Conservation (phyloP, 2,113 vertebrate genomes). For the Pygoscelis adeliae region DNA sequence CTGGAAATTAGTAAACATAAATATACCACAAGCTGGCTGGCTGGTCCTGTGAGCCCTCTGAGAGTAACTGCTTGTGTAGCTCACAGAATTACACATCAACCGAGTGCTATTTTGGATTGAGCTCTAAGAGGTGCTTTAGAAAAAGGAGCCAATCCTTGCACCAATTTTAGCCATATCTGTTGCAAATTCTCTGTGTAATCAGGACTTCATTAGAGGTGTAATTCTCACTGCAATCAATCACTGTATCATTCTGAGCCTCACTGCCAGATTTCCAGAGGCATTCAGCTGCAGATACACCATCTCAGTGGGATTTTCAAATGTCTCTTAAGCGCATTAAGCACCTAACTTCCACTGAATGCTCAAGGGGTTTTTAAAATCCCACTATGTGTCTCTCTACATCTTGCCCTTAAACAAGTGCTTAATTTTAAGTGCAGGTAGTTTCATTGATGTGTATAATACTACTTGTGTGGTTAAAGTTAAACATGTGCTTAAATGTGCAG, state of each 20-base stretch:
- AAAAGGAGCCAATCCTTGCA: background rate
- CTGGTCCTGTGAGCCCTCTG: background rate
- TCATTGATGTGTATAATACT: slow-evolving; percentile 20
- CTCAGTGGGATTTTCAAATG: slow-evolving; percentile 54
- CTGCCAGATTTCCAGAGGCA: slow-evolving; percentile 40
- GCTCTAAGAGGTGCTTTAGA: background rate
- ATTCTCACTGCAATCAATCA: slow-evolving; percentile 34
- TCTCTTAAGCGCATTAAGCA: slow-evolving; percentile 52
- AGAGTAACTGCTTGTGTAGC: background rate
- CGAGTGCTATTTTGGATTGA: background rate
- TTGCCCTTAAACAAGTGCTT: slow-evolving; percentile 68
- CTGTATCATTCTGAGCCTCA: background rate
- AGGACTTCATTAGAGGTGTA: slow-evolving; percentile 30
- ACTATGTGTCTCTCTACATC: slow-evolving; percentile 31
- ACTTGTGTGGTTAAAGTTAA: slow-evolving; percentile 38
- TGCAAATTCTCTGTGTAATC: background rate
- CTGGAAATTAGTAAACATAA: background rate
- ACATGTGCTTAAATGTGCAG: slow-evolving; percentile 24
- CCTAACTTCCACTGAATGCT: slow-evolving; percentile 54
- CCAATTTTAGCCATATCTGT: background rate
- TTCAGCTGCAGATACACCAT: slow-evolving; percentile 25
- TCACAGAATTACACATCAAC: background rate
- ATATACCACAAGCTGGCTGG: background rate
- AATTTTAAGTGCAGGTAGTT: slow-evolving; percentile 65
- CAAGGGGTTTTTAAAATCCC: slow-evolving; percentile 56